Percentiles rank a stretch among this genome's conserved stretches.
Conservation (phyloP, 1,140 invertebrate genomes). For the Drosophila suzukii region DNA sequence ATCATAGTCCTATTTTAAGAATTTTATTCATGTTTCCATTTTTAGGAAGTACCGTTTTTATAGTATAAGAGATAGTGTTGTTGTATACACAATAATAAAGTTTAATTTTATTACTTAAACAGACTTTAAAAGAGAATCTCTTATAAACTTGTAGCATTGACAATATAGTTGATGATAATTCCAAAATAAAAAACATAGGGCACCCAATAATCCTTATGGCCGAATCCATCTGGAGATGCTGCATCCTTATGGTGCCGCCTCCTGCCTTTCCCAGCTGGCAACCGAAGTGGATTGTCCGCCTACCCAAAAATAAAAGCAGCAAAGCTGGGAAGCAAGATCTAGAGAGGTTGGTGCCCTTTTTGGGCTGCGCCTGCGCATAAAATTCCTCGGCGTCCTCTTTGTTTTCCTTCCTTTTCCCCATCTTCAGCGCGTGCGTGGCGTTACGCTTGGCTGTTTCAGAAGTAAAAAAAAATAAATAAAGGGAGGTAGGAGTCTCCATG, state of each 20-base stretch:
- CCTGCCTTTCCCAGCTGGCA: conserved; percentile 10
- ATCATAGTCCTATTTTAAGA: too few species aligned
- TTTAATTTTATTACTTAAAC: too few species aligned
- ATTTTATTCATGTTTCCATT: too few species aligned
- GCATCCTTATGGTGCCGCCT: too few species aligned
- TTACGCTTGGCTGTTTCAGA: conserved; percentile 38
- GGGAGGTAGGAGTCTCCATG: neutral
- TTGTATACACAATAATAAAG: too few species aligned
- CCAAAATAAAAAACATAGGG: neutral
- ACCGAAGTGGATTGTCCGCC: conserved; percentile 32
- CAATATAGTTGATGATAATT: neutral
- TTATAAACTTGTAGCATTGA: too few species aligned
- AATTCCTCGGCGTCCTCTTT: conserved; percentile 9
- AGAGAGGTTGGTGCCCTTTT: conserved; percentile 64
- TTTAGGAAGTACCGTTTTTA: too few species aligned
- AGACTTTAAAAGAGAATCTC: too few species aligned
- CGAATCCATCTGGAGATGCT: neutral
- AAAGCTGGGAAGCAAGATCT: neutral
- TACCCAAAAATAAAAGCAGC: conserved; percentile 31
- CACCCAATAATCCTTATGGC: neutral
- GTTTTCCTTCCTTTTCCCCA: neutral
- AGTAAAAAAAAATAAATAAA: neutral
- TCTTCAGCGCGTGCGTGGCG: conserved; percentile 59
- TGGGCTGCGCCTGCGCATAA: conserved; percentile 48
- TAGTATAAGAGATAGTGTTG: too few species aligned